Evolutionary conservation across 2,888 invertebrate genomes (phyloP), one percentile per base, ranked within the genome.

Genomic region (Latheticus oryzae): DNA sequence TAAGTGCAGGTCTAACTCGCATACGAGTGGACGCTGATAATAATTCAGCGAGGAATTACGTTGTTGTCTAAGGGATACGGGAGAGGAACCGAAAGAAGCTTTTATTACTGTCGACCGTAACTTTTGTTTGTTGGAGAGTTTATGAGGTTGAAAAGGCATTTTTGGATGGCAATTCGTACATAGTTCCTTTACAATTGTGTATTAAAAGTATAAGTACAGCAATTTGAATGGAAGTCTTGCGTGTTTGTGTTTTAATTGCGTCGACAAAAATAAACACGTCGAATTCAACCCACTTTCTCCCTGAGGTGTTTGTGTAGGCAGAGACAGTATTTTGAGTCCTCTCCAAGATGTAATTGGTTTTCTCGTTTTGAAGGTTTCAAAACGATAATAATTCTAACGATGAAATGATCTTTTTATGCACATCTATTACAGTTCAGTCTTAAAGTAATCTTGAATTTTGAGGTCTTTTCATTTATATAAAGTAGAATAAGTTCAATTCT

Each of bases 1-100:
- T 54, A 35, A 47, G 54, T 54, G 47, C 37, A 21, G 43, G 35
- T 30, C 21, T 54, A 54, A 54, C 54, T 54, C 32, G 15, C 28
- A 12, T 8, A 7, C 37, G 26, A 37, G 8, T 21, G 37, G 37
- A 50, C 26, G 17, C 13, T 37, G 37, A 37, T 37, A n/a, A n/a
- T n/a, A 26, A 37, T 50, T 37, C 7, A 30, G 12, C n/a, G 7
- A 15, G 13, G 21, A 50, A 16, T 50, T 37, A 28, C 50, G 16
- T 23, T 13, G 19, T 24, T 23, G 26, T 9, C 24, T 8, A 17
- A 16, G 17, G 16, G 28, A 17, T 5, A 26, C n/a, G n/a, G n/a
- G n/a, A n/a, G n/a, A n/a, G n/a, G n/a, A n/a, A n/a, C n/a, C n/a
- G n/a, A n/a, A n/a, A n/a, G n/a, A n/a, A n/a, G n/a, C n/a, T n/a